Evolutionary conservation across 2,113 vertebrate genomes (phyloP).

Genomic region (Stigmatopora argus): DNA sequence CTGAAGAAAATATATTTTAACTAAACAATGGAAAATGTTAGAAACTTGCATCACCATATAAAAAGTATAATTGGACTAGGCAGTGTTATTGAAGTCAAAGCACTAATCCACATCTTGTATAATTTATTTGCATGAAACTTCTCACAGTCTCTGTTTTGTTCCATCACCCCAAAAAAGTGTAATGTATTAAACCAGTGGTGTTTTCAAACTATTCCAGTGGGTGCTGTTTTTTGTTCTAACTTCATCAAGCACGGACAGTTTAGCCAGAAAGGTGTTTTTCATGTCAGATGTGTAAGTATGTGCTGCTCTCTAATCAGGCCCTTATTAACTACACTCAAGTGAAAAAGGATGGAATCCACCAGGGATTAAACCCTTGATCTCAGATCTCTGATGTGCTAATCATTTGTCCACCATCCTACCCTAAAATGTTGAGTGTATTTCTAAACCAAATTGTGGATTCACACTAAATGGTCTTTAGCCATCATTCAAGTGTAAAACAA

Average conservation of each 20-base stretch:
- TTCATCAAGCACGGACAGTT: too few species aligned
- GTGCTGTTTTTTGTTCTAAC: too few species aligned
- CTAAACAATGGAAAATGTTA: conserved; percentile 7
- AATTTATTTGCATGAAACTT: conserved; percentile 13
- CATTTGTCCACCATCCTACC: too few species aligned
- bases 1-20: conserved; percentile 3
- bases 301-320: conserved; percentile 59
- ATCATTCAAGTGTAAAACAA: too few species aligned
- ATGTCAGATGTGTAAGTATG: conserved; percentile 22
- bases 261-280: too few species aligned
- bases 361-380: too few species aligned
- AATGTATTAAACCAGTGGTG: conserved; percentile 9
- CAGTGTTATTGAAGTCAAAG: conserved; percentile 13
- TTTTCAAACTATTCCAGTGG: too few species aligned
- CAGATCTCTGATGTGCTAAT: too few species aligned
- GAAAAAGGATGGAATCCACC: too few species aligned
- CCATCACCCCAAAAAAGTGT: background rate
- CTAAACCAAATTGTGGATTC: too few species aligned
- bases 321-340: conserved; percentile 70
- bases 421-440: too few species aligned
- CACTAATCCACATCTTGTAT: conserved; percentile 18
- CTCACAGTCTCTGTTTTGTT: conserved; percentile 1
- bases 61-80: conserved; percentile 18
- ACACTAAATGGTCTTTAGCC: too few species aligned
- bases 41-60: background rate